Conservation (phyloP, 35 echinoderm and acorn worm genomes). For the Hemicentrotus pulcherrimus region DNA sequence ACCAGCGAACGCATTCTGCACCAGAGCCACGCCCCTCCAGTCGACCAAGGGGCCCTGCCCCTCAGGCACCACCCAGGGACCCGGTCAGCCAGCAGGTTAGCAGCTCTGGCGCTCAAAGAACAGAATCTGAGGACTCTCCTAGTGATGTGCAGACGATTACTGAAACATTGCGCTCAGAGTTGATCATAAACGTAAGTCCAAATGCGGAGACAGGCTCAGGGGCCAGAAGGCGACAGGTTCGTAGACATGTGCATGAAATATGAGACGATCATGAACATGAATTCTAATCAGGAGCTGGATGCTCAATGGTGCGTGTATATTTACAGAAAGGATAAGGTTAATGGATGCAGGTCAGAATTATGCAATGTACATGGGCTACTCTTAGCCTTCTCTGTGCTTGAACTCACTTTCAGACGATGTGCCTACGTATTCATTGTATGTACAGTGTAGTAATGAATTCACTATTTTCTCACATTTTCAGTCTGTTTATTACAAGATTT, state of each 20-base stretch:
- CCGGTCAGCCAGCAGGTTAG: not conserved
- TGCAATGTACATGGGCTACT: not conserved
- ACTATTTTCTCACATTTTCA: not conserved
- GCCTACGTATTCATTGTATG: not conserved
- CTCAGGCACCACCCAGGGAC: conserved; percentile 18
- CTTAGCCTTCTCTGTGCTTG: not conserved
- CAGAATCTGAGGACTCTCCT: not conserved
- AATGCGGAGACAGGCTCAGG: not conserved
- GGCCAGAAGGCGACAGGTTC: not conserved
- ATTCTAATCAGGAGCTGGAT: not conserved
- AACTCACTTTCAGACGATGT: not conserved
- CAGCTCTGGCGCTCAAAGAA: not conserved
- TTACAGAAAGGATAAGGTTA: not conserved
- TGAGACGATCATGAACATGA: not conserved
- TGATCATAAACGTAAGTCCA: not conserved
- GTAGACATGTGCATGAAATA: conserved; percentile 35
- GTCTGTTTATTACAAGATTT: not conserved
- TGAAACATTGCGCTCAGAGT: conserved; percentile 4
- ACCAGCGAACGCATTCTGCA: conserved; percentile 48
- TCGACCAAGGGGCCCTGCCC: not conserved
- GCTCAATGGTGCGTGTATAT: not conserved
- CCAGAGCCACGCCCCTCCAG: conserved; percentile 37
- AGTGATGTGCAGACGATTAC: not conserved
- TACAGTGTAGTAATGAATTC: not conserved
- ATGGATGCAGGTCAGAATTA: not conserved